Conservation (phyloP, 2,888 invertebrate genomes). For the Pristionchus japonicus region DNA sequence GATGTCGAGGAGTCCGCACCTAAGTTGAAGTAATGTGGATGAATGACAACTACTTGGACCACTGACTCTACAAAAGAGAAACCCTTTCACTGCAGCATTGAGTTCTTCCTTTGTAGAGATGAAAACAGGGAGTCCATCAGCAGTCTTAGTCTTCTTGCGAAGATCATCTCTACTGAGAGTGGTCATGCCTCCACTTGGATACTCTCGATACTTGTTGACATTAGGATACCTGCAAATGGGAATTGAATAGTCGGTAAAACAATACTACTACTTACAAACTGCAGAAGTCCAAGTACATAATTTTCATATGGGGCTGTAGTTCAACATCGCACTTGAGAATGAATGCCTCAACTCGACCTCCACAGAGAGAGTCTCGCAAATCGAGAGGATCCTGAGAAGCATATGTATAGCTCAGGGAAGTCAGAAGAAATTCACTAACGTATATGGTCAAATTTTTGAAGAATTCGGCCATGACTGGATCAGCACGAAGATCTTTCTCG, state of each 20-base stretch:
- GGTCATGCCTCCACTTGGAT: not conserved
- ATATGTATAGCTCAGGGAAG: not conserved
- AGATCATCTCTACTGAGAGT: not conserved
- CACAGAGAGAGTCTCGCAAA: not conserved
- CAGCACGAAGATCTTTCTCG: too few species aligned
- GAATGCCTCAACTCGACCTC: not conserved
- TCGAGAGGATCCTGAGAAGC: not conserved
- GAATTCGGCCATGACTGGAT: not conserved
- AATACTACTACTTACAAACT: not conserved
- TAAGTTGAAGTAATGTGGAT: not conserved
- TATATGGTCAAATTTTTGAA: not conserved
- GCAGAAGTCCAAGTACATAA: not conserved
- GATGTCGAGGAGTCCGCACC: not conserved
- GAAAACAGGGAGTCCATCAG: not conserved
- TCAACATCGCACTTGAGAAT: not conserved
- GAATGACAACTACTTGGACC: not conserved
- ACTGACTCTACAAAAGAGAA: slow-evolving; percentile 1
- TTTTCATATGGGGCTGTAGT: not conserved
- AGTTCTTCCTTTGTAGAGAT: not conserved
- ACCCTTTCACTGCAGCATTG: not conserved
- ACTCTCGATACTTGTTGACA: not conserved
- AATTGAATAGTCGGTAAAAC: not conserved
- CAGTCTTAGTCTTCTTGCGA: not conserved
- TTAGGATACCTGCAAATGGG: not conserved
- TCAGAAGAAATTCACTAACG: not conserved